Base-by-base conservation (phyloP, 2,888 invertebrate species). In the Eulithis testata region DNA sequence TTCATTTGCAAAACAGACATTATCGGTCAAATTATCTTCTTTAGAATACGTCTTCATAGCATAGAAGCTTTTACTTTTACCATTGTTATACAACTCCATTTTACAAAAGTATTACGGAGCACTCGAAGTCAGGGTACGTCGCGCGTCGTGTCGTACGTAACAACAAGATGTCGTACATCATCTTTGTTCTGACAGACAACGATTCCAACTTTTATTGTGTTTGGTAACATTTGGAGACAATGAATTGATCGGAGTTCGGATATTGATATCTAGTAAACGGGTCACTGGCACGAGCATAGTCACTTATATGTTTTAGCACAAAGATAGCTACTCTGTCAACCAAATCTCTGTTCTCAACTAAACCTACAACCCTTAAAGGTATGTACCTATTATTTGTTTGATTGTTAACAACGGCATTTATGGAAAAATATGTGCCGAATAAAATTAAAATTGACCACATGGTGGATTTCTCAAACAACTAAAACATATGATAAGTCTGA, bases 161-260 rank as follows among this genome's bases (percentile, higher is more conserved):
- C 68, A 76, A 73, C 75, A 76, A 77, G 77, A 80, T 80, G 70
- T 75, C 79, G 76, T 81, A 80, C 74, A 79, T 83, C 82, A 82
- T 78, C 75, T 72, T 66, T 77, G 78, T 77, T 76, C 66, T 62
- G 72, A 73, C 76, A 73, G 70, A 72, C 76, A 75, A 73, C 72
- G 73, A 72, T 67, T 67, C 70, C 69, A 76, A 77, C 75, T 77
- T 81, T 79, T 82, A 82, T 82, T 79, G 76, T 66, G 75, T 80
- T 79, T 78, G 73, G 59, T 54, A 69, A 70, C 73, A 68, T 65
- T 55, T 55, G 52, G 53, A 64, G 62, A 68, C 54, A 63, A 54
- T 45, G 50, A 55, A 71, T 69, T 68, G 73, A 71, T 73, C 65
- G 65, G 65, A 60, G 56, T 40, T 52, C 45, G 21, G 47, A 53